Percentiles rank a stretch among this genome's conserved stretches.
Conservation (phyloP, 2,888 invertebrate genomes). For the Paralinhomoeus sp. region DNA sequence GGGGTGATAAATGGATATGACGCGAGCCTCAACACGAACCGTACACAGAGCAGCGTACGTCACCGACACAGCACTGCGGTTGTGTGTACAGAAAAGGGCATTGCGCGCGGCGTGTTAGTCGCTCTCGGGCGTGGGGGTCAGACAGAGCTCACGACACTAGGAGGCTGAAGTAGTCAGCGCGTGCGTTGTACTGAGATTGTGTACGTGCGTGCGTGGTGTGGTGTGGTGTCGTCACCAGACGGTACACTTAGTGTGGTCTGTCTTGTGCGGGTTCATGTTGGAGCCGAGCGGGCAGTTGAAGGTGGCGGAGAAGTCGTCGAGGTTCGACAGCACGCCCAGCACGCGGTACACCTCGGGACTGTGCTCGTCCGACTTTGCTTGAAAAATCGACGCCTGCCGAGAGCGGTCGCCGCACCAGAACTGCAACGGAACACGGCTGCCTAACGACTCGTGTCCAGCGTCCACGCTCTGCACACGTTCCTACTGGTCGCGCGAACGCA, state of each 20-base stretch:
- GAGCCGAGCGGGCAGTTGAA: constrained; percentile 50
- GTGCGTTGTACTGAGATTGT: no score
- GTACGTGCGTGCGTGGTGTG: no score
- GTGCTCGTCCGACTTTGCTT: constrained; percentile 78
- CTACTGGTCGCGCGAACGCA: no score
- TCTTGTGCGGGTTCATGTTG: constrained; percentile 58
- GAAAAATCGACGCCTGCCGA: constrained; percentile 9
- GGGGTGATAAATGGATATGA: no score
- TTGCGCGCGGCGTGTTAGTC: no score
- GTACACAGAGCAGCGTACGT: no score
- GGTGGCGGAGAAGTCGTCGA: constrained; percentile 60
- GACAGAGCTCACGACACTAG: no score
- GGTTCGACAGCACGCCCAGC: constrained; percentile 42
- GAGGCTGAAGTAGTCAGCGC: no score
- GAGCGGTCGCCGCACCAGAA: constrained; percentile 15
- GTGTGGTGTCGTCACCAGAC: constrained; percentile 3
- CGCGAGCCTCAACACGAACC: no score
- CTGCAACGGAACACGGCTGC: constrained; percentile 8
- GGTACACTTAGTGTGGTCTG: background rate
- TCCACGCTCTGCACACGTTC: background rate
- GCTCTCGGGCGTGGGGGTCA: no score
- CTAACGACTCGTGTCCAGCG: background rate
- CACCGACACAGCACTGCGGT: no score
- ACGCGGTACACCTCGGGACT: constrained; percentile 52
- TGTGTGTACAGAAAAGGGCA: no score